phyloP scores from a whole-genome alignment of 35 echinoderm and acorn worm species.

The Patiria miniata region DNA sequence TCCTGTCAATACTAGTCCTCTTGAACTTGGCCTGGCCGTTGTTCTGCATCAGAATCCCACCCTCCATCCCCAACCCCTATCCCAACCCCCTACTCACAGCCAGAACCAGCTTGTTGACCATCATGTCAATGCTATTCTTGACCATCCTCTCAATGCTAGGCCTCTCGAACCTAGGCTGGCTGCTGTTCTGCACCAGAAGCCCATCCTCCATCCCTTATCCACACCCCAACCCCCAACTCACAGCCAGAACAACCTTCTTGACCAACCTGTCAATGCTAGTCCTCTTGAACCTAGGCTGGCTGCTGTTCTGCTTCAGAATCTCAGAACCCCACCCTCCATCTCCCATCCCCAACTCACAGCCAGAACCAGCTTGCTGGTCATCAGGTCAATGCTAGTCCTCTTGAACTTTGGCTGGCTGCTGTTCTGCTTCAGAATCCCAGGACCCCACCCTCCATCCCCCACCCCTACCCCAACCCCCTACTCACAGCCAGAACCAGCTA shows the following conservation, averaged over 20 bases:
- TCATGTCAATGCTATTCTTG: constrained; percentile 87
- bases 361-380: constrained; percentile 79
- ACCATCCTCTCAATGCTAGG: constrained; percentile 93
- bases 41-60: no score
- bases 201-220: no score
- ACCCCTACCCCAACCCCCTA: no score
- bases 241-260: constrained; percentile 90
- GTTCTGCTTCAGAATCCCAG: no score
- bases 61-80: neutral
- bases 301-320: constrained; percentile 98
- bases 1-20: no score
- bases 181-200: no score
- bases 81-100: constrained; percentile 55
- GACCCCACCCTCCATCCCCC: no score
- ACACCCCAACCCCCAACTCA: constrained; percentile 59
- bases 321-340: no score
- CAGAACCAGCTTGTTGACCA: constrained; percentile 91
- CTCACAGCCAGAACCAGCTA: no score
- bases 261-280: constrained; percentile 95
- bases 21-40: no score
- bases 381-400: constrained; percentile 87
- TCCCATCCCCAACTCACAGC: no score
- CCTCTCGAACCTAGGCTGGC: constrained; percentile 80
- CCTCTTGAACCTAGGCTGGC: constrained; percentile 84
- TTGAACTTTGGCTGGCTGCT: constrained; percentile 90